Conservation (phyloP, 2,888 invertebrate species). For the Melanostoma mellinum region DNA sequence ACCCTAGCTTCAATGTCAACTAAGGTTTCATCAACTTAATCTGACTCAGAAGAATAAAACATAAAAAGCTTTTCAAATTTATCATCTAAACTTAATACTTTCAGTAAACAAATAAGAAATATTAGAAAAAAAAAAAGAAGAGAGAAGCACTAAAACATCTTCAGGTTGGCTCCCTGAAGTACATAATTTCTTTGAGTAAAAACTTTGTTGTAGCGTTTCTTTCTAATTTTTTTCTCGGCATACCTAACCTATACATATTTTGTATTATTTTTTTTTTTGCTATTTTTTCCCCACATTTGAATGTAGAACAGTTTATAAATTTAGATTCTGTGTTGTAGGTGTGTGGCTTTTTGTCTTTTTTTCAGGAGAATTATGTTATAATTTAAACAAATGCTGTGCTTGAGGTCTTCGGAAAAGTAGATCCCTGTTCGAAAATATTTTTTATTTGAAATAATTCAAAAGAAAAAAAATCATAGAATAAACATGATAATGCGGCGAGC, state of each 20-base stretch:
- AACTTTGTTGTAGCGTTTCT: conserved; percentile 1
- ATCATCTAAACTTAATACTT: no score
- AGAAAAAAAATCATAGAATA: conserved; percentile 24
- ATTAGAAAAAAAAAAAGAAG: no score
- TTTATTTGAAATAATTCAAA: conserved; percentile 38
- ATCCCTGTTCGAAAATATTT: background rate
- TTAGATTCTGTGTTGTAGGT: conserved; percentile 62
- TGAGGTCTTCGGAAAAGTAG: no score
- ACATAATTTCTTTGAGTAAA: conserved; percentile 7
- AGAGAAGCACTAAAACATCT: background rate
- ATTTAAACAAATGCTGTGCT: no score
- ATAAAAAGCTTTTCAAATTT: no score
- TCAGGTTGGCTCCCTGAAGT: conserved; percentile 8
- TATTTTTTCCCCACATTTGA: conserved; percentile 35
- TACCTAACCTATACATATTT: conserved; percentile 11
- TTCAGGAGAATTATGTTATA: background rate
- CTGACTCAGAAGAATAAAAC: no score
- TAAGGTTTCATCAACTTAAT: no score
- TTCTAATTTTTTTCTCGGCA: background rate
- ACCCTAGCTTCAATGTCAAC: no score
- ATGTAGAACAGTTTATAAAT: conserved; percentile 67
- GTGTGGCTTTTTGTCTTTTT: conserved; percentile 59
- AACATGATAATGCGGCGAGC: background rate
- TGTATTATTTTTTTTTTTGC: conserved; percentile 33
- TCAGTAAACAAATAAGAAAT: no score